Conservation (phyloP, 2,888 invertebrate species). For the Synergus itoensis region DNA sequence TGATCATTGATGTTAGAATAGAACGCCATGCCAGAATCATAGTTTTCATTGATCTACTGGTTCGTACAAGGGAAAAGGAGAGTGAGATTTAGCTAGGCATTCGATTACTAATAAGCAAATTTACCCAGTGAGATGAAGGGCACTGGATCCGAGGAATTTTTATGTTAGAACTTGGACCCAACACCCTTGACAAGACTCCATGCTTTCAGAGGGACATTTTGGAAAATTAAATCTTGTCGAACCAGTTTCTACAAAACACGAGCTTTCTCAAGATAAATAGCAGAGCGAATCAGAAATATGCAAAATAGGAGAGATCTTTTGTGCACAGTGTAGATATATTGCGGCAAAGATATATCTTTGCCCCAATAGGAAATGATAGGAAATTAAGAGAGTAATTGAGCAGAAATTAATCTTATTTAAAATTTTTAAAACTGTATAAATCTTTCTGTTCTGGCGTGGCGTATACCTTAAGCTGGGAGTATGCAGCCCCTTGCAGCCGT, state of each 20-base stretch:
- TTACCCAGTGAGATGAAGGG: background rate
- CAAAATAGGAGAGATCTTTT: background rate
- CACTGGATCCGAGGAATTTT: no score
- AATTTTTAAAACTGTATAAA: constrained; percentile 21
- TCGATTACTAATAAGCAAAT: background rate
- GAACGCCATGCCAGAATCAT: constrained; percentile 75
- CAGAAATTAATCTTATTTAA: background rate
- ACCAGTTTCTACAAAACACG: background rate
- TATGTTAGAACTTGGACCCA: no score
- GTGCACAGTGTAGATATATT: constrained; percentile 39
- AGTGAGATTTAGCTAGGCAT: background rate
- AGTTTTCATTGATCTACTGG: constrained; percentile 59
- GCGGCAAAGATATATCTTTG: constrained; percentile 37
- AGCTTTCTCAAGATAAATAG: background rate
- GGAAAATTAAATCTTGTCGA: background rate
- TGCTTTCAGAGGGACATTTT: background rate
- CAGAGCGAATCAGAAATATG: constrained; percentile 4
- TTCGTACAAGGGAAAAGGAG: constrained; percentile 64
- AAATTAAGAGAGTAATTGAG: background rate
- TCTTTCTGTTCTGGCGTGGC: constrained; percentile 70
- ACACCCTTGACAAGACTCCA: background rate
- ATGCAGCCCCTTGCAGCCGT: constrained; percentile 81
- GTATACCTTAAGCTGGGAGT: constrained; percentile 84
- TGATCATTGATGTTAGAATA: constrained; percentile 54
- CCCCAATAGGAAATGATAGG: background rate